phyloP scores from a whole-genome alignment of 2,113 vertebrate genomes.

The Setophaga coronata region DNA sequence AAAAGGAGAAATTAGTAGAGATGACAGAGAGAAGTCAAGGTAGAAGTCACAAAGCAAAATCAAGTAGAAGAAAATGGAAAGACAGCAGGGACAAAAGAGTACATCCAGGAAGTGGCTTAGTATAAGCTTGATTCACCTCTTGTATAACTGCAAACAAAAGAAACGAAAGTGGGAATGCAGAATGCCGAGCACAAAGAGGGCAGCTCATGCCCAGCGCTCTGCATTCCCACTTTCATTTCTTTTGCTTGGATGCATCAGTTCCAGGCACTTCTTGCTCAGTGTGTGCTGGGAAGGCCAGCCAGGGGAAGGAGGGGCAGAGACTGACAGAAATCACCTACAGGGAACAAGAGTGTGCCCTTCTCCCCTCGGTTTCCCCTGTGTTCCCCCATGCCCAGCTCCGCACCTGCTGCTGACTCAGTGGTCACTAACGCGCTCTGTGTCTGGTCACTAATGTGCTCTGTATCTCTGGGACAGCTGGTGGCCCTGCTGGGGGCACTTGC shows the following conservation, averaged over 20 bases:
- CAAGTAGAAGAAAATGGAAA: neutral
- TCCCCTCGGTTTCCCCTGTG: neutral
- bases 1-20: neutral
- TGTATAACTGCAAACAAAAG: neutral
- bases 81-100: neutral
- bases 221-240: neutral
- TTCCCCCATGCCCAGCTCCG: rapidly evolving
- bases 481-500: neutral
- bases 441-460: rapidly evolving
- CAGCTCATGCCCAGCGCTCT: neutral
- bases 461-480: neutral
- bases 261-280: neutral
- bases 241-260: rapidly evolving
- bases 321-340: neutral
- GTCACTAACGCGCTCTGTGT: neutral
- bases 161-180: neutral
- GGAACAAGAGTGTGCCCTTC: neutral
- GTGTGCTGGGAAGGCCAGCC: neutral
- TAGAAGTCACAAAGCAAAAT: neutral
- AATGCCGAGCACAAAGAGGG: neutral
- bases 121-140: neutral
- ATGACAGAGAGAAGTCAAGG: neutral
- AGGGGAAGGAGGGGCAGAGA: neutral
- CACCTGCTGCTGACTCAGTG: neutral
- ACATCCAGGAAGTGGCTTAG: neutral